Percentiles rank a stretch among this genome's conserved stretches.
These are phyloP conservation scores for Protosalanx chinensis DNA, from an alignment of 2,797 vertebrate species.

Conservation along the genomic window DNA sequence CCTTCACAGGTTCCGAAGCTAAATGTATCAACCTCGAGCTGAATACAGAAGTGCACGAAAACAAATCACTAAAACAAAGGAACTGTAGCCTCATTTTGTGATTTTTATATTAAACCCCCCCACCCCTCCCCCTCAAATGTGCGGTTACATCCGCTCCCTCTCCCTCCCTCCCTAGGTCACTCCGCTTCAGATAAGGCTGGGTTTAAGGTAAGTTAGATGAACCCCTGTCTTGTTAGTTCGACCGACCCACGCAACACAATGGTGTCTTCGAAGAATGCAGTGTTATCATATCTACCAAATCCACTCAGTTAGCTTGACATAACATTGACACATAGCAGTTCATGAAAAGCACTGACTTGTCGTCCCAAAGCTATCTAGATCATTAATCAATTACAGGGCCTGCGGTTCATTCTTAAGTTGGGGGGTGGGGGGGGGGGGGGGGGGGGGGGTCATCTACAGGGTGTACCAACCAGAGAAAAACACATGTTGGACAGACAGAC, in stretches of 20 bases:
- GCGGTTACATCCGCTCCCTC: slow-evolving; percentile 5
- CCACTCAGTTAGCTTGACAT: slow-evolving; percentile 18
- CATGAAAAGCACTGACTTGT: slow-evolving; percentile 25
- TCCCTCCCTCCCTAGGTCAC: not conserved
- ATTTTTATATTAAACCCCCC: slow-evolving; percentile 20
- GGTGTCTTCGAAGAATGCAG: not conserved
- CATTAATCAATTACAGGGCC: slow-evolving; percentile 25
- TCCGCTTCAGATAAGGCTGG: slow-evolving; percentile 30
- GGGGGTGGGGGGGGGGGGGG: too few relatives aligned
- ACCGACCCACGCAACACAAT: slow-evolving; percentile 9
- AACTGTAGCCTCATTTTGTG: slow-evolving; percentile 18
- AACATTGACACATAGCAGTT: slow-evolving; percentile 17
- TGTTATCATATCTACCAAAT: slow-evolving; percentile 6
- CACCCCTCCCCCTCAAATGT: not conserved
- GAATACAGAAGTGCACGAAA: slow-evolving; percentile 44
- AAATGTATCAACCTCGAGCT: slow-evolving; percentile 20
- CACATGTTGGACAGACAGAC: not conserved
- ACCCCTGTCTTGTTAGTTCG: slow-evolving; percentile 32
- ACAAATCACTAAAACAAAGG: slow-evolving; percentile 17
- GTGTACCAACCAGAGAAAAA: not conserved
- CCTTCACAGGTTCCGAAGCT: slow-evolving; percentile 9
- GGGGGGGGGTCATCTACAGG: not conserved
- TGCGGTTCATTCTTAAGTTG: not conserved
- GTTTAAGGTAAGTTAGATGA: slow-evolving; percentile 27
- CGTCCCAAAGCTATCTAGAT: slow-evolving; percentile 21